phyloP scores from a whole-genome alignment of 2,888 invertebrate genomes.

The Copidosoma aretas region DNA sequence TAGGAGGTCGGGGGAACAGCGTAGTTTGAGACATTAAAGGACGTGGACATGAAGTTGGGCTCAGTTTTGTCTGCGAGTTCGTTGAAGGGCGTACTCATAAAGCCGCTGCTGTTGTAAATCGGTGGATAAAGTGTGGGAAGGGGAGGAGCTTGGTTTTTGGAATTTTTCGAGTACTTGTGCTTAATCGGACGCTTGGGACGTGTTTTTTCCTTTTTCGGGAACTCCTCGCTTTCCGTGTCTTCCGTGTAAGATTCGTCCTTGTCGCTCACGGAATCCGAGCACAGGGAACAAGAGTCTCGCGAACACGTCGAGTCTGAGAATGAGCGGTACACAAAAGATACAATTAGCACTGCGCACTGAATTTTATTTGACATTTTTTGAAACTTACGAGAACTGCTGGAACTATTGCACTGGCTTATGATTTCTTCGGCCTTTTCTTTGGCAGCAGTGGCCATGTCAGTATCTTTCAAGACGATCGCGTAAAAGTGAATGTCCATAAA shows the following conservation, averaged over 20 bases:
- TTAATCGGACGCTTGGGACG: slow-evolving; percentile 58
- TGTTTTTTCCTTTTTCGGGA: slow-evolving; percentile 49
- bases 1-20: slow-evolving; percentile 34
- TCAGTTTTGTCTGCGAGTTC: slow-evolving; percentile 43
- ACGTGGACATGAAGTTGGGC: slow-evolving; percentile 48
- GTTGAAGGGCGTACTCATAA: slow-evolving; percentile 55
- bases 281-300: slow-evolving; percentile 74
- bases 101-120: slow-evolving; percentile 46
- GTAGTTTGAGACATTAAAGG: slow-evolving; percentile 45
- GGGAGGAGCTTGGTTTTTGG: slow-evolving; percentile 60
- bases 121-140: slow-evolving; percentile 50
- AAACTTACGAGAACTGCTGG: slow-evolving; percentile 59
- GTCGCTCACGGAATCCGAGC: slow-evolving; percentile 63
- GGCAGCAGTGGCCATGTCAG: slow-evolving; percentile 74
- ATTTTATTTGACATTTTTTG: neutral
- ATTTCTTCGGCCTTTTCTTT: slow-evolving; percentile 71
- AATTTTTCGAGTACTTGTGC: slow-evolving; percentile 59
- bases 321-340: slow-evolving; percentile 1
- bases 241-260: slow-evolving; percentile 61
- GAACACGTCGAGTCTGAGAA: slow-evolving; percentile 76
- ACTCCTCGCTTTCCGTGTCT: slow-evolving; percentile 56
- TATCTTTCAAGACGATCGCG: slow-evolving; percentile 69
- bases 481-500: slow-evolving; percentile 84
- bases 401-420: slow-evolving; percentile 60
- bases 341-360: neutral